Evolutionary conservation across 92 coral and sea anemone species (phyloP), one percentile per base, ranked within the genome.

Genomic region (Pocillopora grandis): DNA sequence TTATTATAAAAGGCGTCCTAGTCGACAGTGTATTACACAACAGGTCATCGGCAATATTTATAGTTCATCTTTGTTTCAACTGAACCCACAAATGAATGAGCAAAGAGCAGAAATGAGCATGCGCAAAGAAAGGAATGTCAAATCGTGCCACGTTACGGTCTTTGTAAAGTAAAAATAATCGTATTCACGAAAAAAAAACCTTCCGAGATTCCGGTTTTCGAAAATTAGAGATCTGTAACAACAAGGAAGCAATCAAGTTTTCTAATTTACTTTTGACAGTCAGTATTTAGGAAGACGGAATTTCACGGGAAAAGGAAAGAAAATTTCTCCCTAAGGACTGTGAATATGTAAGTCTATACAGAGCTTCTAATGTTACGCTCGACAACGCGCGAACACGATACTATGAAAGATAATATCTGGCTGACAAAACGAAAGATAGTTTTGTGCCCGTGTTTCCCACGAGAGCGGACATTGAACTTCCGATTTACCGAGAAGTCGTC

Each of bases 401-500:
- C 8, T 72, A 78, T 16, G 61, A 48, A 61, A 60, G 68, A 35
- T 76, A 55, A 55, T 75, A 75, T 75, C 58, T 11, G 52, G 52
- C 52, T 31, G 27, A 16, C 27, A 1, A 12, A 70, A 33, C 35
- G 55, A 70, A 48, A 70, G 19, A 48, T 70, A 33, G 6, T 31
- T 13, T 35, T 10, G 27, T 70, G 57, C 18, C 75, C 23, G 33
- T 70, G 75, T 70, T 36, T 36, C 75, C 69, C 77, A 60, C 77
- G 23, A 71, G 55, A 62, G 62, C 63, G 73, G 71, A 66, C 62
- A 66, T 66, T 48, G 36, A 16, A 79, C 82, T 78, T 78, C 82
- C 82, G 82, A 78, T 20, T 21, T 1, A 19, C 36, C 13, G 37
- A 36, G 48, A 33, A 20, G 13, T 68, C n/a, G 77, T 81, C 77